phyloP scores from a whole-genome alignment of 1,140 invertebrate genomes.

The Grapholita molesta region DNA sequence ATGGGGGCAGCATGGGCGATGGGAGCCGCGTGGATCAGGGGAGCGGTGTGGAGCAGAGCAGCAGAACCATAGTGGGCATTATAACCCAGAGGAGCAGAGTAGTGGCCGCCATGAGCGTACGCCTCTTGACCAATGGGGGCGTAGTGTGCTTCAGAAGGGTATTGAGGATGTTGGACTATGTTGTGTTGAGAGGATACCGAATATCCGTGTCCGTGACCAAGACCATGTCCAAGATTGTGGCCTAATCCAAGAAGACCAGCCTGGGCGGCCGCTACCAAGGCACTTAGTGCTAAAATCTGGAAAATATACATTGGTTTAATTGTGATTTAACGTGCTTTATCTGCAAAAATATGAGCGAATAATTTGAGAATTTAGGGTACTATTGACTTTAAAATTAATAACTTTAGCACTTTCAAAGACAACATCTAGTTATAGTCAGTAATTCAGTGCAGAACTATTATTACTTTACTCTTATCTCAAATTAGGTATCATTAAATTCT shows the following conservation, averaged over 20 bases:
- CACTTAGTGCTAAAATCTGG: slow-evolving; percentile 62
- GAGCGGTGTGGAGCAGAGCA: slow-evolving; percentile 22
- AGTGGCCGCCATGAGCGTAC: neutral
- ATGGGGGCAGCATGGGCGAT: slow-evolving; percentile 27
- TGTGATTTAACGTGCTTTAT: neutral
- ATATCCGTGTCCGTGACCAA: slow-evolving; percentile 41
- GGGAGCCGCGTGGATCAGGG: slow-evolving; percentile 28
- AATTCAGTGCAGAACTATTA: neutral
- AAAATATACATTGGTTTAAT: slow-evolving; percentile 23
- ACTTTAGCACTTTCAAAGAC: neutral
- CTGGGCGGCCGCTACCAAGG: slow-evolving; percentile 53
- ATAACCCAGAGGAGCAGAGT: neutral
- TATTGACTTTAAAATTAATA: neutral
- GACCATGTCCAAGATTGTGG: slow-evolving; percentile 31
- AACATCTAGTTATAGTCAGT: neutral
- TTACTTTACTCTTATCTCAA: neutral
- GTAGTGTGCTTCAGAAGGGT: slow-evolving; percentile 19
- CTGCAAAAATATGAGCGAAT: neutral
- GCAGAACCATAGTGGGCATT: neutral
- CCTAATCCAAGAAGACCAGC: slow-evolving; percentile 47
- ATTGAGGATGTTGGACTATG: slow-evolving; percentile 37
- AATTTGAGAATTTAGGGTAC: neutral
- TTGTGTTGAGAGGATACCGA: slow-evolving; percentile 42
- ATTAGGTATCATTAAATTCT: slow-evolving; percentile 12
- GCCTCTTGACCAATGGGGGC: neutral